A percentile compares a stretch with the other conserved stretches of the same genome.
Evolutionary conservation across 2,888 invertebrate genomes (phyloP).

Genomic region (Mayetiola destructor): DNA sequence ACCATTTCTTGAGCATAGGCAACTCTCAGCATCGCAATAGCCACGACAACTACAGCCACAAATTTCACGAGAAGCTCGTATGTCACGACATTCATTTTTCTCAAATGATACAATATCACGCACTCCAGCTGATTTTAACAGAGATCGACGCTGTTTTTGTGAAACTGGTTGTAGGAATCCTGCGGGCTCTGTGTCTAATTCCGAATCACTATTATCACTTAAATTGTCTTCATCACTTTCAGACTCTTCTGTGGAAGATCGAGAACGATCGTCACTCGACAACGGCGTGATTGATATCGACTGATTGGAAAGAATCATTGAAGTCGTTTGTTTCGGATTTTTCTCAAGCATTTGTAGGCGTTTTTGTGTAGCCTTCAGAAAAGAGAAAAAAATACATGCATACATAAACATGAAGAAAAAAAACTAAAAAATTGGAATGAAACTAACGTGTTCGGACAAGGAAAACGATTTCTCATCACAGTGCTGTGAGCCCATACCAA

Average conservation of each 20-base stretch:
- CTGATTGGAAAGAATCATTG: too few species aligned
- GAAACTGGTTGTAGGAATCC: slow-evolving; percentile 87
- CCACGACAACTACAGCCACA: slow-evolving; percentile 89
- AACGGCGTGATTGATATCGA: neutral
- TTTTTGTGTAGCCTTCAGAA: slow-evolving; percentile 84
- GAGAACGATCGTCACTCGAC: neutral
- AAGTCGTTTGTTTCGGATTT: slow-evolving; percentile 26
- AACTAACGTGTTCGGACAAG: neutral
- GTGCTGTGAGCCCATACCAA: slow-evolving; percentile 77
- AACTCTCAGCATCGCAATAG: slow-evolving; percentile 89
- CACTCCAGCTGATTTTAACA: slow-evolving; percentile 84
- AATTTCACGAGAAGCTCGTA: slow-evolving; percentile 79
- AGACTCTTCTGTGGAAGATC: slow-evolving; percentile 53
- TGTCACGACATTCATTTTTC: slow-evolving; percentile 87
- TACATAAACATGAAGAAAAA: too few species aligned
- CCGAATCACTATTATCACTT: slow-evolving; percentile 67
- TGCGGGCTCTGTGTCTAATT: slow-evolving; percentile 76
- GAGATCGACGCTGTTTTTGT: slow-evolving; percentile 72
- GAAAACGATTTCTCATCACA: slow-evolving; percentile 62
- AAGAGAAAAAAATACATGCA: too few species aligned
- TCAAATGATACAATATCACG: slow-evolving; percentile 84
- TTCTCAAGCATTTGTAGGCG: slow-evolving; percentile 53
- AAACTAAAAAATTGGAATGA: too few species aligned
- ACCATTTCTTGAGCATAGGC: slow-evolving; percentile 85
- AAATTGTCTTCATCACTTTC: slow-evolving; percentile 75